Percentiles rank a stretch among this genome's conserved stretches.
phyloP scores from a whole-genome alignment of 2,888 invertebrate species.

The Nomada fucata region DNA sequence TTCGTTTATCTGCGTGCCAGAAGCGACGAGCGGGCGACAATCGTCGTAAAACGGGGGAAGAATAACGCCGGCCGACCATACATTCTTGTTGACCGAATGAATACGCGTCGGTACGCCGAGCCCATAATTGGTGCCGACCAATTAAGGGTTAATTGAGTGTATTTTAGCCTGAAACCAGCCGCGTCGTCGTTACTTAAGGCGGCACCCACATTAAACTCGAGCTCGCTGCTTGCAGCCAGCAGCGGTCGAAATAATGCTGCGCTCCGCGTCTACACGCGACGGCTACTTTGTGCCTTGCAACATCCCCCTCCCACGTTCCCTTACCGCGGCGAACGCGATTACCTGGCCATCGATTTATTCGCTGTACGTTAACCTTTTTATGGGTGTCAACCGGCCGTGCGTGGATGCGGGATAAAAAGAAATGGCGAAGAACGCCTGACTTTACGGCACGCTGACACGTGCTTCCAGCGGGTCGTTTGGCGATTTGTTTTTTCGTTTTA shows the following conservation, averaged over 20 bases:
- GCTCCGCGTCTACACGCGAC: background rate
- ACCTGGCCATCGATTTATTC: conserved; percentile 43
- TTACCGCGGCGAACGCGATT: conserved; percentile 10
- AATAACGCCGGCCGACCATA: conserved; percentile 64
- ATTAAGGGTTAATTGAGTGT: conserved; percentile 80
- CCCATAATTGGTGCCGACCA: conserved; percentile 75
- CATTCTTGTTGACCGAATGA: conserved; percentile 78
- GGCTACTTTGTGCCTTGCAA: conserved; percentile 18
- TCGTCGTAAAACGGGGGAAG: conserved; percentile 68
- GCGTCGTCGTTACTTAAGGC: conserved; percentile 68
- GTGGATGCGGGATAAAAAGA: background rate
- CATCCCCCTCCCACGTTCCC: background rate
- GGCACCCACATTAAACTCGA: conserved; percentile 65
- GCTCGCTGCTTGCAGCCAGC: conserved; percentile 10
- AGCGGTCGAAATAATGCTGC: conserved; percentile 32
- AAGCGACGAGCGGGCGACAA: conserved; percentile 21
- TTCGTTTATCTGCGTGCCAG: conserved; percentile 50
- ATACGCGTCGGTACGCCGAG: conserved; percentile 75
- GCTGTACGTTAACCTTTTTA: conserved; percentile 41
- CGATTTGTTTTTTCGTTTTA: background rate
- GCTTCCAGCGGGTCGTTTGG: conserved; percentile 21
- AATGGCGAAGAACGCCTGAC: conserved; percentile 17
- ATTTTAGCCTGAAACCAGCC: conserved; percentile 77
- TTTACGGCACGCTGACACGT: conserved; percentile 41
- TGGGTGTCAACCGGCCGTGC: conserved; percentile 30